A percentile compares a stretch with the other conserved stretches of the same genome.
Evolutionary conservation across 2,888 invertebrate genomes (phyloP).

Genomic region (Belgica antarctica): DNA sequence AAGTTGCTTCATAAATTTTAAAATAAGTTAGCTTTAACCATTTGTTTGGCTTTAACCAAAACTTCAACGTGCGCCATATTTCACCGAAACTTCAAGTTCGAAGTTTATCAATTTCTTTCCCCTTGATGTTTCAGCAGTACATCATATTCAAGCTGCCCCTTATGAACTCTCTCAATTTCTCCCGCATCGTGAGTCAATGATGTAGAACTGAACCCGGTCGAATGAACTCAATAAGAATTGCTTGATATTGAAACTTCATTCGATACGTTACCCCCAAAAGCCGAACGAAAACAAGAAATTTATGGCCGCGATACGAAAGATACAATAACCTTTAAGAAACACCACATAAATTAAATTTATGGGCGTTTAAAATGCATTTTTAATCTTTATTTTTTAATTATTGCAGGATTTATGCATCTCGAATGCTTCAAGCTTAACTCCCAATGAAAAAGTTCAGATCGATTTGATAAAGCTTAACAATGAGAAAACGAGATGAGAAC

Average conservation of each 20-base stretch:
- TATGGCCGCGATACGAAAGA: neutral
- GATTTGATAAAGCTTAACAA: neutral
- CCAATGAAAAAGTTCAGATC: neutral
- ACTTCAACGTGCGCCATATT: no score
- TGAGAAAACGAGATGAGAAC: no score
- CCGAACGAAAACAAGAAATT: neutral
- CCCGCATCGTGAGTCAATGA: neutral
- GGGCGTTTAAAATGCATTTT: neutral
- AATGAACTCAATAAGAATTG: no score
- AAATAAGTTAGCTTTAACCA: no score
- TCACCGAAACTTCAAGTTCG: no score
- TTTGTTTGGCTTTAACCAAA: no score
- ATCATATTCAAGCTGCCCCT: no score
- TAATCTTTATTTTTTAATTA: conserved; percentile 15
- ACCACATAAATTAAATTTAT: neutral
- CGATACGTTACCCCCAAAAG: neutral
- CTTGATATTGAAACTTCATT: neutral
- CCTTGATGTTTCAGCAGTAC: no score
- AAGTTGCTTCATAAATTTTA: no score
- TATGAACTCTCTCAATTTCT: neutral
- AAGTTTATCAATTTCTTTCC: no score
- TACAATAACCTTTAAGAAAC: conserved; percentile 15
- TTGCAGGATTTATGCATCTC: neutral
- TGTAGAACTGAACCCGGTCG: neutral
- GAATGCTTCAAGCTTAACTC: neutral